These are phyloP conservation scores for Cuculus canorus DNA, from an alignment of 2,797 vertebrate genomes.

Conservation along the genomic window DNA sequence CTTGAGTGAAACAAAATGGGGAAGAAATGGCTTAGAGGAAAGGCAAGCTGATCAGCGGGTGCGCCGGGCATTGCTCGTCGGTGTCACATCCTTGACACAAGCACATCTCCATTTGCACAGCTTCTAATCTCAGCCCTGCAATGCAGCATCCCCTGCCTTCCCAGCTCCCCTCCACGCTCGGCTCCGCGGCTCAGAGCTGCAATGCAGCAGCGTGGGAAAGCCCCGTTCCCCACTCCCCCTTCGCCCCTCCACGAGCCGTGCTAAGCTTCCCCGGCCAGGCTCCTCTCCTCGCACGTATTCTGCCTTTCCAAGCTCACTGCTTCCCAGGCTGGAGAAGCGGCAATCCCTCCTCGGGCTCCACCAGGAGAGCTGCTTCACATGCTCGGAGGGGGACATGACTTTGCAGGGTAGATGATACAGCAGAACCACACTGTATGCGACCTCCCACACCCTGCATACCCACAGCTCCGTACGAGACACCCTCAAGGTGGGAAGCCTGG, in stretches of 20 bases:
- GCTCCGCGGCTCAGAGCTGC: conserved; percentile 24
- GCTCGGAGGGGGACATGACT: background rate
- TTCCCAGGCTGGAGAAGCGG: background rate
- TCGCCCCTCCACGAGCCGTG: background rate
- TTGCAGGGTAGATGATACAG: background rate
- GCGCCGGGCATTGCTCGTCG: background rate
- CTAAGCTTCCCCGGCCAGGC: fast-evolving
- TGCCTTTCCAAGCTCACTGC: background rate
- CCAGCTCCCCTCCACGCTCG: background rate
- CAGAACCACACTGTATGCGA: fast-evolving
- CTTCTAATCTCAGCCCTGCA: conserved; percentile 58
- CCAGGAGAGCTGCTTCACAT: fast-evolving
- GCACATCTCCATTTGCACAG: conserved; percentile 44
- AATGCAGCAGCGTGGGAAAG: conserved; percentile 35
- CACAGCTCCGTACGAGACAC: background rate
- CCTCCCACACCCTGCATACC: background rate
- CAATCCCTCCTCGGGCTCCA: background rate
- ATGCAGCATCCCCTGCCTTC: conserved; percentile 64
- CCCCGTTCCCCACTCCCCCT: background rate
- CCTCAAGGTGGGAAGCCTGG: background rate
- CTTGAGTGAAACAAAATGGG: background rate
- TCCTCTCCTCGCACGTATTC: background rate
- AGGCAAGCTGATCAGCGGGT: background rate
- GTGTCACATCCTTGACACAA: conserved; percentile 13
- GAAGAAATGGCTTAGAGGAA: background rate